These are phyloP conservation scores for Limulus polyphemus DNA, from an alignment of 2,888 invertebrate genomes.

Conservation along the genomic window DNA sequence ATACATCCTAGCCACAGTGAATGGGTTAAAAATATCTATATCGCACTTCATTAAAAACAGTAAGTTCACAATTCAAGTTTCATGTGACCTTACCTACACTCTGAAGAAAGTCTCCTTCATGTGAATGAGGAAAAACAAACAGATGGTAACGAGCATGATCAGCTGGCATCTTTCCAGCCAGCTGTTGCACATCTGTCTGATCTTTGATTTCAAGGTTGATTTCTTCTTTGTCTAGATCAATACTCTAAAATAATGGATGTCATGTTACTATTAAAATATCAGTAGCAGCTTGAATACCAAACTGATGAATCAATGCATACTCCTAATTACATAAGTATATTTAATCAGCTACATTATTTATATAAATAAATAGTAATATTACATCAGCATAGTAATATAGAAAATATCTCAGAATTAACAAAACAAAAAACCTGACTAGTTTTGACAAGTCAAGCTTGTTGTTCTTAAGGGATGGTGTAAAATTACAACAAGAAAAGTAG, in stretches of 20 bases:
- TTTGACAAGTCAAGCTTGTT: too few species aligned
- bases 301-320: too few species aligned
- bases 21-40: not conserved
- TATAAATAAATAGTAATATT: too few species aligned
- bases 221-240: constrained; percentile 69
- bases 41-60: not conserved
- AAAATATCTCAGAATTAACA: too few species aligned
- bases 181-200: constrained; percentile 51
- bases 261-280: constrained; percentile 7
- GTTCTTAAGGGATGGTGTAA: too few species aligned
- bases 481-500: too few species aligned
- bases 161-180: constrained; percentile 66
- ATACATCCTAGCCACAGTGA: too few species aligned
- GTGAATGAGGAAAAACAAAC: constrained; percentile 76
- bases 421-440: too few species aligned
- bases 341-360: too few species aligned
- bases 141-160: constrained; percentile 84
- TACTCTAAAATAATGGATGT: constrained; percentile 32
- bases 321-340: too few species aligned
- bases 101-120: constrained; percentile 80
- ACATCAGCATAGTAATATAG: too few species aligned
- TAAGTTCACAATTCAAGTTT: not conserved
- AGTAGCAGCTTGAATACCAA: not conserved
- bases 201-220: constrained; percentile 67
- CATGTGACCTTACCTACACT: constrained; percentile 51